phyloP scores from a whole-genome alignment of 2,888 invertebrate species.

The Drosophila neutralis region DNA sequence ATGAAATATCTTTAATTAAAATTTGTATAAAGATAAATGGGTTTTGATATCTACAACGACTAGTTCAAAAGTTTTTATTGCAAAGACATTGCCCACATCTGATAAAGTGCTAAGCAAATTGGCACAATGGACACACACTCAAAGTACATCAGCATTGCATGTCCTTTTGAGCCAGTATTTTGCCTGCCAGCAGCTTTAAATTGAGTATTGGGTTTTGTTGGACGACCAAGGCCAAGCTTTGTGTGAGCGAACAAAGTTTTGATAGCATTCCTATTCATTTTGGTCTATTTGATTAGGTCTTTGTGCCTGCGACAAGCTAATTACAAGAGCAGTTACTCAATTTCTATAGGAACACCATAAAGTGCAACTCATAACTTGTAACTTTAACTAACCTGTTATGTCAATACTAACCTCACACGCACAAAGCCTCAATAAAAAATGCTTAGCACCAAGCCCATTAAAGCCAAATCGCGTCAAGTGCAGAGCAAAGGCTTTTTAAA shows the following conservation, averaged over 20 bases:
- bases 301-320: slow-evolving; percentile 36
- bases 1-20: slow-evolving; percentile 77
- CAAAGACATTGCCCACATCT: slow-evolving; percentile 52
- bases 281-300: slow-evolving; percentile 47
- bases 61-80: slow-evolving; percentile 75
- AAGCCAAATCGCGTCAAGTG: slow-evolving; percentile 50
- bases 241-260: slow-evolving; percentile 65
- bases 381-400: background rate
- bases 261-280: slow-evolving; percentile 55
- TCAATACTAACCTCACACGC: background rate
- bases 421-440: background rate
- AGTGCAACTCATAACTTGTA: slow-evolving; percentile 3
- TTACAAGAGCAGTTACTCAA: slow-evolving; percentile 28
- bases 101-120: slow-evolving; percentile 64
- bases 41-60: slow-evolving; percentile 65
- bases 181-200: slow-evolving; percentile 69
- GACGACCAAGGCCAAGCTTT: slow-evolving; percentile 42
- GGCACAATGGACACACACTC: slow-evolving; percentile 59
- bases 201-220: slow-evolving; percentile 48
- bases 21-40: slow-evolving; percentile 78
- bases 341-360: slow-evolving; percentile 9
- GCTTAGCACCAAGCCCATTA: slow-evolving; percentile 35
- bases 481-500: slow-evolving; percentile 33
- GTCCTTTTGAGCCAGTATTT: background rate
- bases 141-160: slow-evolving; percentile 11